Conservation (phyloP, 2,888 invertebrate species). For the Pseudococcus viburni region DNA sequence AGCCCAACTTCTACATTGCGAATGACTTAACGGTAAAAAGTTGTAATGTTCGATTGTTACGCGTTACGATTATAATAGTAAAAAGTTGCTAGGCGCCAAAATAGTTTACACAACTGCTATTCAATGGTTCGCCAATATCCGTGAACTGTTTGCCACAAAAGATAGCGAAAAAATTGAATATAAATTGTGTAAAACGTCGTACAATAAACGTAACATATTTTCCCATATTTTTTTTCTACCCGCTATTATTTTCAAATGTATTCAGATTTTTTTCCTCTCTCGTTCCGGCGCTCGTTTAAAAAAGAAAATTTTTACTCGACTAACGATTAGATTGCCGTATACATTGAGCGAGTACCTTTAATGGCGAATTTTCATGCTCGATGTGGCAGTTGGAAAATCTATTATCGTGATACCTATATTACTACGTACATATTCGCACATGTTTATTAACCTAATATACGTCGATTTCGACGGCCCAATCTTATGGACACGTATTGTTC, state of each 20-base stretch:
- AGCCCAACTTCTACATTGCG: background rate
- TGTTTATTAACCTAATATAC: constrained; percentile 46
- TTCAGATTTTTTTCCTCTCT: background rate
- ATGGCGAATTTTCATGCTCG: constrained; percentile 9
- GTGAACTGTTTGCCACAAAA: constrained; percentile 57
- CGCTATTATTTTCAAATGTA: constrained; percentile 37
- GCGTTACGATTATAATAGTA: constrained; percentile 46
- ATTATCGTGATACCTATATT: constrained; percentile 52
- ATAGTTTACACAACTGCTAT: constrained; percentile 64
- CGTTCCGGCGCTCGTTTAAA: background rate
- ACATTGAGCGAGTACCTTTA: background rate
- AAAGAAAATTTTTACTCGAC: background rate
- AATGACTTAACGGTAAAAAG: constrained; percentile 50
- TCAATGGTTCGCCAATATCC: constrained; percentile 60
- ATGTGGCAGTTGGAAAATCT: constrained; percentile 52
- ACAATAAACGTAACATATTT: constrained; percentile 62
- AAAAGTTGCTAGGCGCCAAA: constrained; percentile 65
- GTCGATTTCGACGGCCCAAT: background rate
- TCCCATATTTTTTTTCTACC: constrained; percentile 28
- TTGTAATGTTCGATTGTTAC: constrained; percentile 48
- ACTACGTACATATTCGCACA: background rate
- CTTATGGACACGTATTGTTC: background rate
- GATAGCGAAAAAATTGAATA: constrained; percentile 61
- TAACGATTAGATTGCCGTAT: background rate
- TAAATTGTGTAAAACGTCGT: constrained; percentile 60